Evolutionary conservation across 2,113 vertebrate genomes (phyloP).

Genomic region (Cavia aperea): DNA sequence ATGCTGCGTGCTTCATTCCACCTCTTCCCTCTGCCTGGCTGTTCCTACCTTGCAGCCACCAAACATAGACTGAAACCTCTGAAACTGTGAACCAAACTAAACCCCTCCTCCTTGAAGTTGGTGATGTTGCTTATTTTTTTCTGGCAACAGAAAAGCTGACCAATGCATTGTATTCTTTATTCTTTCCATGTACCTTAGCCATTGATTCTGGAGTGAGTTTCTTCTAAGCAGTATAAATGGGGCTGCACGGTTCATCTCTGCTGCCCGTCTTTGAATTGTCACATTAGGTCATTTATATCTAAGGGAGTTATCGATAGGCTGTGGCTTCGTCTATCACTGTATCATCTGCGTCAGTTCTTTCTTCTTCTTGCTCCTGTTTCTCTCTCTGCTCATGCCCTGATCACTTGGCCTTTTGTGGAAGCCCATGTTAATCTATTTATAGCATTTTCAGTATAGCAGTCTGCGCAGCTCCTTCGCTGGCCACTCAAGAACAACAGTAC

Average conservation of each 20-base stretch:
- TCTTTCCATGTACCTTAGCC: too few species aligned
- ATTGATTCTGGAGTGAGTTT: not conserved
- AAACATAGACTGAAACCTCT: not conserved
- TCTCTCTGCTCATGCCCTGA: not conserved
- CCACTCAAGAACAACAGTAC: accelerated
- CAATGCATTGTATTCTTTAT: not conserved
- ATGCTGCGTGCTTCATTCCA: not conserved
- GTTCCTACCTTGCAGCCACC: not conserved
- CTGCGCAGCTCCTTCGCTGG: not conserved
- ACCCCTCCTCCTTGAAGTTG: not conserved
- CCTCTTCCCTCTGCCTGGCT: not conserved
- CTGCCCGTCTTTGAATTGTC: not conserved
- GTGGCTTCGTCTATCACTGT: not conserved
- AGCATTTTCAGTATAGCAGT: too few species aligned
- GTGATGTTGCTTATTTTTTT: not conserved
- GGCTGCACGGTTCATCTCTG: not conserved
- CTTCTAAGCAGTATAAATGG: not conserved
- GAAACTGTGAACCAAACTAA: not conserved
- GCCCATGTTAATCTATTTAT: too few species aligned
- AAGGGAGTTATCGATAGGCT: not conserved
- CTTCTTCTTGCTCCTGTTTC: not conserved
- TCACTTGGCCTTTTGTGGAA: not conserved
- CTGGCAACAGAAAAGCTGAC: not conserved
- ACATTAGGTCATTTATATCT: not conserved
- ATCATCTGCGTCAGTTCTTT: too few species aligned